Percentiles rank a stretch among this genome's conserved stretches.
These are phyloP conservation scores for Ennomos quercinarius DNA, from an alignment of 2,888 invertebrate genomes.

Conservation along the genomic window DNA sequence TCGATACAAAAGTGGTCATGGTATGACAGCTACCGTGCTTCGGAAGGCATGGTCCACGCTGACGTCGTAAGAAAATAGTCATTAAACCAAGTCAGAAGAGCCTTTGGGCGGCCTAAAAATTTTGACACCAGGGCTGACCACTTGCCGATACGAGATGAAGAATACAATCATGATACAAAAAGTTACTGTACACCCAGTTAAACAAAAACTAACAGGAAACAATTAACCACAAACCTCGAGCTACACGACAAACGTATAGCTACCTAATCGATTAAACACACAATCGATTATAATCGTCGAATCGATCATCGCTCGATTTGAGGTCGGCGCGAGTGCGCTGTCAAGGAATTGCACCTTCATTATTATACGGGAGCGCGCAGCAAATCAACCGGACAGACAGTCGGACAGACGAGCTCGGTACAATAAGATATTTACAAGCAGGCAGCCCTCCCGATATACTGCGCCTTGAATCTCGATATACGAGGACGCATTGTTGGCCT, in stretches of 20 bases:
- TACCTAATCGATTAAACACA: constrained; percentile 61
- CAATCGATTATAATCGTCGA: constrained; percentile 59
- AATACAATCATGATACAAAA: too few species aligned
- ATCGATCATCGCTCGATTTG: constrained; percentile 62
- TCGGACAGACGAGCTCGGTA: constrained; percentile 70
- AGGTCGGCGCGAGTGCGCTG: constrained; percentile 62
- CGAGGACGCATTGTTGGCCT: constrained; percentile 53
- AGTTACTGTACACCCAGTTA: too few species aligned
- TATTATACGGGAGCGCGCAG: constrained; percentile 73
- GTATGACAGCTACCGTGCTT: too few species aligned
- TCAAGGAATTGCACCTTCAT: constrained; percentile 71
- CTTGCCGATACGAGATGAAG: too few species aligned
- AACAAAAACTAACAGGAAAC: not conserved
- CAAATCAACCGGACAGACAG: constrained; percentile 72
- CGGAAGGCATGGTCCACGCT: too few species aligned
- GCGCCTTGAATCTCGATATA: constrained; percentile 47
- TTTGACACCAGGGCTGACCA: too few species aligned
- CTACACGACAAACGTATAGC: constrained; percentile 44
- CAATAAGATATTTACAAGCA: constrained; percentile 79
- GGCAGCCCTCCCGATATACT: constrained; percentile 51
- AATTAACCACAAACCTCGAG: constrained; percentile 7
- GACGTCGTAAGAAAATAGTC: too few species aligned
- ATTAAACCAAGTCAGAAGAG: too few species aligned
- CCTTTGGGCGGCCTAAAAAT: too few species aligned
- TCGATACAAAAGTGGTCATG: too few species aligned